A percentile compares a stretch with the other conserved stretches of the same genome.
Conservation (phyloP, 2,888 invertebrate species). For the Rosalia funebris region DNA sequence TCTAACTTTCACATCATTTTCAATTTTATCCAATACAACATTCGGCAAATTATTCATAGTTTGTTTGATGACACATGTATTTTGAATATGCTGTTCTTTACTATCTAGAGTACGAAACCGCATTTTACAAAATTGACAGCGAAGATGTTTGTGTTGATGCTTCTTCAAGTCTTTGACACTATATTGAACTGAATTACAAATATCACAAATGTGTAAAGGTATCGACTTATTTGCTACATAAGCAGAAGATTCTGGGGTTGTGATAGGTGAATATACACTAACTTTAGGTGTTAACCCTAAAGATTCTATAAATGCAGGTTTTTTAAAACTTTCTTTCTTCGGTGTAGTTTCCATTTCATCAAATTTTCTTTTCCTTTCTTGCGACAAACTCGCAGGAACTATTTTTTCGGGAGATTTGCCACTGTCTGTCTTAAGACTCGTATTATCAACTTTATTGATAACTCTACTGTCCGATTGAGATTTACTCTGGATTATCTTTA, state of each 20-base stretch:
- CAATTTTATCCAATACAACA: neutral
- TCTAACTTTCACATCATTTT: neutral
- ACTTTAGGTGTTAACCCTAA: constrained; percentile 32
- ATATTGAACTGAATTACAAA: constrained; percentile 45
- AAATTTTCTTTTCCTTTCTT: constrained; percentile 4
- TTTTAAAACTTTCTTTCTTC: neutral
- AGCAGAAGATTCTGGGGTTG: neutral
- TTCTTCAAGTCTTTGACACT: constrained; percentile 37
- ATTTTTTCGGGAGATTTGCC: neutral
- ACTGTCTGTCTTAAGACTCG: neutral
- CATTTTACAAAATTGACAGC: constrained; percentile 48
- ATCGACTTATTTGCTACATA: constrained; percentile 9
- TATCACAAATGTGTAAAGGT: constrained; percentile 41
- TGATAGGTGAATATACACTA: neutral
- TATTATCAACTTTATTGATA: neutral
- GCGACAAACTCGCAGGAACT: neutral
- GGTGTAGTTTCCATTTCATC: neutral
- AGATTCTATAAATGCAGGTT: constrained; percentile 28
- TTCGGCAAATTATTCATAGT: neutral
- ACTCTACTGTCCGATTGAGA: neutral
- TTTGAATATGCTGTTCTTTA: constrained; percentile 42
- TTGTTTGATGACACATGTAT: constrained; percentile 37
- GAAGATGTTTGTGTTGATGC: constrained; percentile 44
- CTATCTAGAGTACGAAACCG: constrained; percentile 39
- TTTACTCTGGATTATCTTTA: neutral